Evolutionary conservation across 2,113 vertebrate genomes (phyloP).

Genomic region (Halichoerus grypus): DNA sequence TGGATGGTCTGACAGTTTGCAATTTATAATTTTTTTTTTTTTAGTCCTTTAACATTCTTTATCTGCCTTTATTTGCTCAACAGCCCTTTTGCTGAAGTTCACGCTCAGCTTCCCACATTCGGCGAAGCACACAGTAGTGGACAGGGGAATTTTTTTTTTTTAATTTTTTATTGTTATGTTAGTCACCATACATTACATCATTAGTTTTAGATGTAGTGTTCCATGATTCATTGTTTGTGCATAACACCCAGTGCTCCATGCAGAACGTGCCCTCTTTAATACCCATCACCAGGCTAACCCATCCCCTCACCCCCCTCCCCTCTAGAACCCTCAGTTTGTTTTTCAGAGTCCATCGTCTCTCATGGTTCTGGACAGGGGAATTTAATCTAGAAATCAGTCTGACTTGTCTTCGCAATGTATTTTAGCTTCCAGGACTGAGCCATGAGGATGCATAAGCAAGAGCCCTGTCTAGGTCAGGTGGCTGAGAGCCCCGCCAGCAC

Average conservation of each 20-base stretch:
- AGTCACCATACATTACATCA: no score
- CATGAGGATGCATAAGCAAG: slow-evolving; percentile 69
- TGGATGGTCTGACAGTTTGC: slow-evolving; percentile 73
- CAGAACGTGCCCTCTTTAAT: no score
- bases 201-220: no score
- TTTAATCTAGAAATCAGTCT: slow-evolving; percentile 78
- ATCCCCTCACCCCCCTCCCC: no score
- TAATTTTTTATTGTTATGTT: no score
- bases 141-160: slow-evolving; percentile 63
- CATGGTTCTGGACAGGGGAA: slow-evolving; percentile 50
- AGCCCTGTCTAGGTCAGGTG: slow-evolving; percentile 64
- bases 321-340: no score
- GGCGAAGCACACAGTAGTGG: slow-evolving; percentile 72
- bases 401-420: slow-evolving; percentile 74
- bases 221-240: no score
- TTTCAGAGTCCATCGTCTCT: no score
- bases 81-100: slow-evolving; percentile 79
- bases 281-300: no score
- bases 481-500: slow-evolving; percentile 53
- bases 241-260: no score
- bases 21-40: slow-evolving; percentile 77
- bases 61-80: slow-evolving; percentile 81
- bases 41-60: slow-evolving; percentile 77
- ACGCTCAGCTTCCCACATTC: slow-evolving; percentile 76
- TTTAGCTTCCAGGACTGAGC: slow-evolving; percentile 55